Percentiles rank a stretch among this genome's conserved stretches.
These are phyloP conservation scores for Dipodomys ordii DNA, from an alignment of 2,113 vertebrate species.

Conservation along the genomic window DNA sequence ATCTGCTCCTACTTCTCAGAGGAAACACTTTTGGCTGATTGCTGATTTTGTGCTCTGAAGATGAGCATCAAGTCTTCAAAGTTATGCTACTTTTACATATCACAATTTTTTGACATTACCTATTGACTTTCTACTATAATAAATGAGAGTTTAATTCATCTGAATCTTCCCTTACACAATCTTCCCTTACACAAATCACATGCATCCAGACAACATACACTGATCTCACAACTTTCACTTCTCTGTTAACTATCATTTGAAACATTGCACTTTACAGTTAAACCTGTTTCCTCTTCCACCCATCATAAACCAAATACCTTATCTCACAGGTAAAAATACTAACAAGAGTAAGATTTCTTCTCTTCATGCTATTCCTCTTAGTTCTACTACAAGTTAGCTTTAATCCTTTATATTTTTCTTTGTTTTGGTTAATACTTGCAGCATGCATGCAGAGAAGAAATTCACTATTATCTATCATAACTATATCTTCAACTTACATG, in stretches of 20 bases:
- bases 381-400: not conserved
- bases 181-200: not conserved
- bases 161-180: no score
- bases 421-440: not conserved
- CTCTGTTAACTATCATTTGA: not conserved
- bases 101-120: not conserved
- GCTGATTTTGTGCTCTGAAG: not conserved
- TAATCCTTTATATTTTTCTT: not conserved
- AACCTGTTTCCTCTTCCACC: not conserved
- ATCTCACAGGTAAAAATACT: not conserved
- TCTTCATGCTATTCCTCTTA: not conserved
- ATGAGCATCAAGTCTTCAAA: not conserved
- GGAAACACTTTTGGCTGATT: not conserved
- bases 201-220: not conserved
- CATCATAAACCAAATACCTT: not conserved
- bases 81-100: not conserved
- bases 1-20: not conserved
- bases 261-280: not conserved
- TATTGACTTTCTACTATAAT: not conserved
- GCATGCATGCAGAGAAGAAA: conserved; percentile 7
- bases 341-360: not conserved
- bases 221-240: not conserved
- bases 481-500: not conserved
- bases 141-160: not conserved
- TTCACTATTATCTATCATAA: conserved; percentile 12